These are phyloP conservation scores for Tromatobia lineatoria DNA, from an alignment of 2,888 invertebrate genomes.

Conservation along the genomic window DNA sequence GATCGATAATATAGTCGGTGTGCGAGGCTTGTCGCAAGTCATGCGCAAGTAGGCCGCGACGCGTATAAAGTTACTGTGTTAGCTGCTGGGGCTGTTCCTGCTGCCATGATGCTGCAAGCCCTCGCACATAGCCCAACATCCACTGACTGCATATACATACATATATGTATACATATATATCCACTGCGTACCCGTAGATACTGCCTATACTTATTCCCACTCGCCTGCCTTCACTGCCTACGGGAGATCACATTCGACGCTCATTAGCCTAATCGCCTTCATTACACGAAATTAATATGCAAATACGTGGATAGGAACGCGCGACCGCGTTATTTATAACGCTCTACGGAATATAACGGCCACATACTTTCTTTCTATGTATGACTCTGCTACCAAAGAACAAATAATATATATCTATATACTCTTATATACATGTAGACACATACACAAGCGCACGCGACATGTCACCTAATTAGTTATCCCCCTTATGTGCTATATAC, in stretches of 20 bases:
- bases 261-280: constrained; percentile 82
- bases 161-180: no score
- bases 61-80: constrained; percentile 72
- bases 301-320: constrained; percentile 78
- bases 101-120: constrained; percentile 22
- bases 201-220: neutral
- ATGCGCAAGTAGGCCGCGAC: constrained; percentile 68
- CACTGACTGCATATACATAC: neutral
- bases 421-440: neutral
- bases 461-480: constrained; percentile 82
- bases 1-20: constrained; percentile 61
- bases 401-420: constrained; percentile 1
- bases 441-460: constrained; percentile 55
- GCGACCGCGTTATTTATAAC: constrained; percentile 67
- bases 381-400: constrained; percentile 29
- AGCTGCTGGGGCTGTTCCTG: constrained; percentile 1
- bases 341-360: constrained; percentile 51
- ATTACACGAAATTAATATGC: constrained; percentile 83
- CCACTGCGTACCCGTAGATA: neutral
- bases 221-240: constrained; percentile 41
- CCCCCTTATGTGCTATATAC: constrained; percentile 69
- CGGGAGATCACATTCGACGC: constrained; percentile 78
- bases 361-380: constrained; percentile 5
- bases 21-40: constrained; percentile 64
- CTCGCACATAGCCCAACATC: neutral